These are phyloP conservation scores for Polyergus mexicanus DNA, from an alignment of 1,140 invertebrate genomes.

Conservation along the genomic window DNA sequence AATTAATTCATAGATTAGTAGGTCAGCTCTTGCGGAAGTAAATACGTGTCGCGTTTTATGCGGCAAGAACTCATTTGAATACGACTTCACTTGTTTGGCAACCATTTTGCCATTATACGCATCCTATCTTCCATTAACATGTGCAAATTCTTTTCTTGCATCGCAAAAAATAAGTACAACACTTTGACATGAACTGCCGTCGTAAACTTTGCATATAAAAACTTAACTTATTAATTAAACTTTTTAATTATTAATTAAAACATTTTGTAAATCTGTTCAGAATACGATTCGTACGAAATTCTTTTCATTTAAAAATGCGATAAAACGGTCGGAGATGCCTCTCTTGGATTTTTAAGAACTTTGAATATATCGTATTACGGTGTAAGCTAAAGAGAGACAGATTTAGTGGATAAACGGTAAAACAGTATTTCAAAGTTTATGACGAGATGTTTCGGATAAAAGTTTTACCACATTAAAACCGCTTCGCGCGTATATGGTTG, in stretches of 20 bases:
- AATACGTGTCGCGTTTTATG: constrained; percentile 35
- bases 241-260: constrained; percentile 11
- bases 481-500: neutral
- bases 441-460: constrained; percentile 24
- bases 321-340: neutral
- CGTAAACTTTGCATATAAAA: neutral
- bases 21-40: constrained; percentile 42
- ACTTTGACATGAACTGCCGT: neutral
- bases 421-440: constrained; percentile 1
- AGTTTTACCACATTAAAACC: constrained; percentile 15
- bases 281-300: neutral
- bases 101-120: constrained; percentile 47
- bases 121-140: constrained; percentile 34
- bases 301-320: neutral
- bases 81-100: constrained; percentile 62
- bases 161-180: neutral
- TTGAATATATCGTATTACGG: neutral
- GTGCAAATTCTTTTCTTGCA: constrained; percentile 1
- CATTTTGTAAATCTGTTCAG: neutral
- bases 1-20: constrained; percentile 67
- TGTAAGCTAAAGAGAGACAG: neutral
- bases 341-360: neutral
- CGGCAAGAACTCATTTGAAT: constrained; percentile 59
- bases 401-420: neutral
- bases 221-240: constrained; percentile 11